Conservation (phyloP, 92 coral and sea anemone species). For the Epizoanthus ramosus region DNA sequence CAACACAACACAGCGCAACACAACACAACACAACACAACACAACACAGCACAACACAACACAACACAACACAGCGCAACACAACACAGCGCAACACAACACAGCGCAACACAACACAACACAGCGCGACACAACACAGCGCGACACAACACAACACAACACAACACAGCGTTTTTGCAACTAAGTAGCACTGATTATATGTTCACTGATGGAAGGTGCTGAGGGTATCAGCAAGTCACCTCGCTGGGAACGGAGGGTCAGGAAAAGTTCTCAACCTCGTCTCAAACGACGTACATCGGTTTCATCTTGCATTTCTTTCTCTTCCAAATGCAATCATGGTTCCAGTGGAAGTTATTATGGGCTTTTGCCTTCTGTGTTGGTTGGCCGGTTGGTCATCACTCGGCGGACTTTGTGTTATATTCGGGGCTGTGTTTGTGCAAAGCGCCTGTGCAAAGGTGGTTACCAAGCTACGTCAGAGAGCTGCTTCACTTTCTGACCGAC, state of each 20-base stretch:
- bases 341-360: conserved; percentile 10
- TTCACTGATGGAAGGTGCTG: background rate
- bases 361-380: background rate
- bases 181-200: too few species aligned
- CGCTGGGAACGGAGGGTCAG: background rate
- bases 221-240: background rate
- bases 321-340: background rate
- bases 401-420: conserved; percentile 10
- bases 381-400: conserved; percentile 4
- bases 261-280: conserved; percentile 25
- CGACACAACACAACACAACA: too few species aligned
- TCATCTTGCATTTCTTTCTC: background rate
- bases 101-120: too few species aligned
- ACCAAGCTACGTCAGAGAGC: conserved; percentile 2
- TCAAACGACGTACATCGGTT: conserved; percentile 32
- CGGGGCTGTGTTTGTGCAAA: background rate
- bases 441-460: conserved; percentile 1
- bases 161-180: too few species aligned
- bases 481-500: conserved; percentile 8
- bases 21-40: too few species aligned
- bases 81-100: too few species aligned
- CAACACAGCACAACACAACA: too few species aligned
- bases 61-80: too few species aligned
- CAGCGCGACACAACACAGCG: too few species aligned
- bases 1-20: too few species aligned